Evolutionary conservation across 2,888 invertebrate genomes (phyloP).

Genomic region (Psococerastis gibbosa): DNA sequence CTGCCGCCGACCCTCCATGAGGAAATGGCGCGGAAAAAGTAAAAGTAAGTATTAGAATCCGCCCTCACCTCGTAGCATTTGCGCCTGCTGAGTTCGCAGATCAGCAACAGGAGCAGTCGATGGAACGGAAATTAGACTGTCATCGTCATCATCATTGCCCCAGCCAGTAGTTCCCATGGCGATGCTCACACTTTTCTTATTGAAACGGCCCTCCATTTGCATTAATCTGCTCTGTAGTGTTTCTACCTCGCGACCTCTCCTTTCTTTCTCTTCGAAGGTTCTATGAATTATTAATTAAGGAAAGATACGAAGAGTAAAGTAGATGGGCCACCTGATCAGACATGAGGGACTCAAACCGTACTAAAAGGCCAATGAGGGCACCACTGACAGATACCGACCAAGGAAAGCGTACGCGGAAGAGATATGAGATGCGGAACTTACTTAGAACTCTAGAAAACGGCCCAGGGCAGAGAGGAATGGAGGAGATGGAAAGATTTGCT

Average conservation of each 20-base stretch:
- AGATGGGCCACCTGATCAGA: too few species aligned
- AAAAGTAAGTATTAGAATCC: too few species aligned
- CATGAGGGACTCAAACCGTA: too few species aligned
- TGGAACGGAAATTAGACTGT: constrained; percentile 20
- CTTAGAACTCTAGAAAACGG: too few species aligned
- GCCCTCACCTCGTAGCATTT: constrained; percentile 36
- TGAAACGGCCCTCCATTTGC: constrained; percentile 33
- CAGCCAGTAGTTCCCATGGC: constrained; percentile 28
- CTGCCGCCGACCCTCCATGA: too few species aligned
- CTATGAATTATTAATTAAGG: constrained; percentile 25
- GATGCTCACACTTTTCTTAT: constrained; percentile 19
- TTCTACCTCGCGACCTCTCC: constrained; percentile 39
- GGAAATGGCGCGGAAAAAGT: too few species aligned
- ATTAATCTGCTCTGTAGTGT: constrained; percentile 36
- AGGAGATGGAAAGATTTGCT: too few species aligned
- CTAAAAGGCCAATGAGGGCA: too few species aligned
- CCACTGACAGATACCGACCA: too few species aligned
- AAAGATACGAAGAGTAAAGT: constrained; percentile 14
- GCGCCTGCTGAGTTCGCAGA: constrained; percentile 36
- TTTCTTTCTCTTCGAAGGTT: constrained; percentile 40
- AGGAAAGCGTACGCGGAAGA: too few species aligned
- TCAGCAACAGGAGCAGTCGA: constrained; percentile 28
- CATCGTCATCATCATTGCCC: constrained; percentile 29
- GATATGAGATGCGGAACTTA: too few species aligned
- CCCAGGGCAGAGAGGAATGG: too few species aligned